Base-by-base conservation (phyloP, 1,140 invertebrate species). In the Drosophila ironensis region DNA sequence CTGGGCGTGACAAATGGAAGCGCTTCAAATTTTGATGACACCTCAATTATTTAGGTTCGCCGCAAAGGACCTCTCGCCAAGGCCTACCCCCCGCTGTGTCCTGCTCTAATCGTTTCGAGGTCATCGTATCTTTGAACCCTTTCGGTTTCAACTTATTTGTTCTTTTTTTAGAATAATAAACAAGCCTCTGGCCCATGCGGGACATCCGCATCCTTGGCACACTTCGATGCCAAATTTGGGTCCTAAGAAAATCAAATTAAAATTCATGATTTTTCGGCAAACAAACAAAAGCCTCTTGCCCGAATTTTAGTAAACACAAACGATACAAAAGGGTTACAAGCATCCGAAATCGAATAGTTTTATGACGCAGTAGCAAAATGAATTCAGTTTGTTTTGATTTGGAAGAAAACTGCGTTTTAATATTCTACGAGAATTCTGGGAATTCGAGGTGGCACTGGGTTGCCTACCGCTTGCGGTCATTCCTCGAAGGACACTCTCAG, bases 201-300 rank as follows among this genome's bases (percentile, higher is more conserved):
- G 56, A 19, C n/a, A 11, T 8, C 30, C 30, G 14, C 16, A 60
- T 30, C 59, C 56, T 63, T 48, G 59, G 59, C 56, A 48, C 30
- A 33, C 30, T 12, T 33, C 4, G 30, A 33, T 11, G 30, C 30
- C 30, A n/a, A 24, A 6, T 28, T 47, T 16, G 9, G 11, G 56
- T 63, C 59, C 59, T 48, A 63, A 30, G 24, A 37, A 57, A 63
- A 63, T 61, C 56, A 63, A 63, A 63, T 63, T 63, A 63, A 63
- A 63, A 63, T 63, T 22, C 56, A 63, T 47, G 59, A 63, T 63
- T 63, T 63, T 63, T 63, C 33, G 14, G 56, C 16, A 28, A 63
- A 30, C 59, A 63, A 63, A 63, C 59, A 25, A 17, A 28, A 28
- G 30, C 59, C 56, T 63, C 25, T 47, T 61, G 38, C 41, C 40